Base-by-base conservation (phyloP, 2,113 vertebrate species). In the Pionites leucogaster region DNA sequence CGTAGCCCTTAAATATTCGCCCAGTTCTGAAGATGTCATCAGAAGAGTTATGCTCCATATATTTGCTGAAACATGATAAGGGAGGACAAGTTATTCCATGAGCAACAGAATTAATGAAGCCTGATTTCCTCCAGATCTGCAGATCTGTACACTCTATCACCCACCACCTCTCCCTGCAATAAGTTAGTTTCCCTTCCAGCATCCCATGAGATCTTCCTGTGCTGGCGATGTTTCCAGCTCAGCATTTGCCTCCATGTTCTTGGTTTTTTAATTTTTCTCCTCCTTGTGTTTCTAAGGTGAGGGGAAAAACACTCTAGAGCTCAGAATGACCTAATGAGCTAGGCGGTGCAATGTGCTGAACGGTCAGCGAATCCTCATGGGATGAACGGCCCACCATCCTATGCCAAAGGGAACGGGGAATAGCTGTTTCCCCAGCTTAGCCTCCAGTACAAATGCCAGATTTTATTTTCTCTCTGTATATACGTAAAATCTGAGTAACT, bases 281-380 rank as follows among this genome's bases (percentile, higher is more conserved):
- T 2, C 37, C 2, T 4, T 25, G 16, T 86, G n/a, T 41, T 91
- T 62, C 72, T 60, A 62, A 53, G 50, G 31, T n/a, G 31, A 63
- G 17, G 29, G 28, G 42, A 25, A 49, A 80, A 82, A 50, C 35
- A 31, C 17, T 11, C 35, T 80, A 4, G 25, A 42, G 10, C 15
- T n/a, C 11, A 35, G 50, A 53, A 5, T 25, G 16, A 53, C 68
- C 27, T 44, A 39, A 47, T 14, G 68, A 70, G 17, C 10, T 18
- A 64, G 37, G 19, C 41, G 41, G 22, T 46, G n/a, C 31, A 59
- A 31, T 0, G 0, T 53, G 50, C 77, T 0, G 1, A 12, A 25
- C 49, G 17, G 8, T 27, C 29, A 60, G n/a, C 35, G 44, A 10
- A 8, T 15, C 13, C 12, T 5, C 0, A 0, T 55, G 47, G 33